A percentile compares a stretch with the other conserved stretches of the same genome.
phyloP scores from a whole-genome alignment of 2,888 invertebrate species.

The Acrocyrtus sp. region DNA sequence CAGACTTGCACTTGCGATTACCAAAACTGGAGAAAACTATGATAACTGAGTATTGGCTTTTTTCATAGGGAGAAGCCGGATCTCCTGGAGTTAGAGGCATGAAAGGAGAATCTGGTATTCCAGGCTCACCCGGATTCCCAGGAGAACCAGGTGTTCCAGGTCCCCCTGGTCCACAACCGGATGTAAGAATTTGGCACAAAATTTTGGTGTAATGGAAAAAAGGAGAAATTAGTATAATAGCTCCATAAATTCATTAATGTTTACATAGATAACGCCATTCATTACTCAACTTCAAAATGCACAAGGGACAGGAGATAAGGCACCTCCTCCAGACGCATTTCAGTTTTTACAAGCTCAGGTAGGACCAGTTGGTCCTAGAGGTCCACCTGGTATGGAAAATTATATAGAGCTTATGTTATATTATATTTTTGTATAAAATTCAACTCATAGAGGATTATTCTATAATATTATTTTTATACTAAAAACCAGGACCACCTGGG shows the following conservation, averaged over 20 bases:
- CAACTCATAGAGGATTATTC: too few species aligned
- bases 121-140: conserved; percentile 75
- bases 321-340: conserved; percentile 77
- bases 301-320: conserved; percentile 78
- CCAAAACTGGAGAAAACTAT: not conserved
- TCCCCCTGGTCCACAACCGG: conserved; percentile 77
- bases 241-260: not conserved
- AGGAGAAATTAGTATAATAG: not conserved
- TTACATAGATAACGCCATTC: conserved; percentile 74
- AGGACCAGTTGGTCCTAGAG: conserved; percentile 82
- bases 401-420: too few species aligned
- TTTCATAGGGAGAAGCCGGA: conserved; percentile 69
- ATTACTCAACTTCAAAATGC: conserved; percentile 79
- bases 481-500: conserved; percentile 68
- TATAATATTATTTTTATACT: not conserved
- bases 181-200: conserved; percentile 68
- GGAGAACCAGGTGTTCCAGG: conserved; percentile 71
- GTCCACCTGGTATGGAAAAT: conserved; percentile 74
- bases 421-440: too few species aligned
- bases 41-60: not conserved
- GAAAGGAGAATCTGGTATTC: conserved; percentile 73
- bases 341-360: conserved; percentile 83
- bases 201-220: not conserved
- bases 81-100: conserved; percentile 71
- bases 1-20: conserved; percentile 10